phyloP scores from a whole-genome alignment of 2,113 vertebrate species.

The Copsychus sechellarum region DNA sequence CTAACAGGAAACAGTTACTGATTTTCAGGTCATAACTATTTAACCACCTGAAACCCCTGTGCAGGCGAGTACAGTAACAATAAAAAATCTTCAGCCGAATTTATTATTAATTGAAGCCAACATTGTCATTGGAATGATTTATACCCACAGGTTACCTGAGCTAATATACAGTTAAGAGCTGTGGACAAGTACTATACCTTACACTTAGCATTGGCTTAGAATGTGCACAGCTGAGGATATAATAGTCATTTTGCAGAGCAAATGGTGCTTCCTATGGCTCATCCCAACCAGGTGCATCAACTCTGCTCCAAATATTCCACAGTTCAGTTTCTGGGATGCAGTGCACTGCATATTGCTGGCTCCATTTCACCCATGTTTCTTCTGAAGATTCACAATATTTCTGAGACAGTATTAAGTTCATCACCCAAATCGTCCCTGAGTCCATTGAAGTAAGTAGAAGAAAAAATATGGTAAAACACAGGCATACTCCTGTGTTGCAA shows the following conservation, averaged over 20 bases:
- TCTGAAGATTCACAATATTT: not conserved
- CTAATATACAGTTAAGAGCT: not conserved
- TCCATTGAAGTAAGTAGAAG: not conserved
- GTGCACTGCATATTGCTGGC: not conserved
- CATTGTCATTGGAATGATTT: not conserved
- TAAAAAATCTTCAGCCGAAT: not conserved
- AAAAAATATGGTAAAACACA: not conserved
- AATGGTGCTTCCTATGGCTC: not conserved
- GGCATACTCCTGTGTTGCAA: not conserved
- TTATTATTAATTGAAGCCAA: not conserved
- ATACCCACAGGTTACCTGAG: not conserved
- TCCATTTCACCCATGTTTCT: not conserved
- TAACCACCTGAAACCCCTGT: not conserved
- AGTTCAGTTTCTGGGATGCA: not conserved
- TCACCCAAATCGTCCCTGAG: fast-evolving
- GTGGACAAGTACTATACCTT: not conserved
- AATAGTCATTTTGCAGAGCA: not conserved
- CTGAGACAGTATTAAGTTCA: not conserved
- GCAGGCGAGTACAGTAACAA: not conserved
- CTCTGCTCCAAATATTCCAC: not conserved
- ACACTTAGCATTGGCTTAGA: not conserved
- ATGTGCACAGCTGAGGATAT: not conserved
- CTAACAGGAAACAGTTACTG: not conserved
- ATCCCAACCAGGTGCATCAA: not conserved
- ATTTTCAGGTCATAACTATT: not conserved